Percentiles rank a stretch among this genome's conserved stretches.
Evolutionary conservation across 2,797 vertebrate genomes (phyloP).

Genomic region (Chloroceryle amazona): DNA sequence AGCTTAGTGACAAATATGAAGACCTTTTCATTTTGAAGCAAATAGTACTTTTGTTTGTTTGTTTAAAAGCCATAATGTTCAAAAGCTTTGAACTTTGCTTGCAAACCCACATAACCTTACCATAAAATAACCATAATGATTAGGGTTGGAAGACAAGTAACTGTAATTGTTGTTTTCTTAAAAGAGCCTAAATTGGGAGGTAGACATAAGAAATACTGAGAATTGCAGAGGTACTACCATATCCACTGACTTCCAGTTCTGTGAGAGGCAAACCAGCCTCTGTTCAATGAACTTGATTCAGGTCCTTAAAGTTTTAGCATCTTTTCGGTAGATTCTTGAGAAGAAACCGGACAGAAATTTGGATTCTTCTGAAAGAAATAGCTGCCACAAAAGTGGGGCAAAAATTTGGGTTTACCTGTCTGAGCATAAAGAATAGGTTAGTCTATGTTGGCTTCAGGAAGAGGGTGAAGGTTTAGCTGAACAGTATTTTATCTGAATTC

Average conservation of each 20-base stretch:
- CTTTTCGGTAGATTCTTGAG: background rate
- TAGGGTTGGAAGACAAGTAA: background rate
- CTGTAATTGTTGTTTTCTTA: background rate
- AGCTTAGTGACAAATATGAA: background rate
- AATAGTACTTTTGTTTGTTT: background rate
- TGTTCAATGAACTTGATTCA: background rate
- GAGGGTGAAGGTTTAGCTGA: conserved; percentile 22
- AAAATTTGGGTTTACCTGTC: background rate
- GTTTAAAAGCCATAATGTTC: background rate
- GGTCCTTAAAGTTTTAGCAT: background rate
- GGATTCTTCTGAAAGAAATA: background rate
- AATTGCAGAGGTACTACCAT: background rate
- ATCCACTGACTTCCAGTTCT: background rate
- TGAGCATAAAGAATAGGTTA: background rate
- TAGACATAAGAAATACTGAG: background rate
- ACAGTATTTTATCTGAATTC: conserved; percentile 57
- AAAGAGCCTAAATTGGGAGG: background rate
- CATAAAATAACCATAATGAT: accelerated
- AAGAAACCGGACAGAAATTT: background rate
- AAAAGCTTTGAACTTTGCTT: background rate
- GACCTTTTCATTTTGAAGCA: background rate
- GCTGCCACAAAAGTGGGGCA: background rate
- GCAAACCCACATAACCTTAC: background rate
- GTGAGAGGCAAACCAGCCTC: background rate
- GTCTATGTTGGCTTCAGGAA: background rate